Base-by-base conservation (phyloP, 53 echinoderm and acorn worm genomes). In the Hippasteria phrygiana region DNA sequence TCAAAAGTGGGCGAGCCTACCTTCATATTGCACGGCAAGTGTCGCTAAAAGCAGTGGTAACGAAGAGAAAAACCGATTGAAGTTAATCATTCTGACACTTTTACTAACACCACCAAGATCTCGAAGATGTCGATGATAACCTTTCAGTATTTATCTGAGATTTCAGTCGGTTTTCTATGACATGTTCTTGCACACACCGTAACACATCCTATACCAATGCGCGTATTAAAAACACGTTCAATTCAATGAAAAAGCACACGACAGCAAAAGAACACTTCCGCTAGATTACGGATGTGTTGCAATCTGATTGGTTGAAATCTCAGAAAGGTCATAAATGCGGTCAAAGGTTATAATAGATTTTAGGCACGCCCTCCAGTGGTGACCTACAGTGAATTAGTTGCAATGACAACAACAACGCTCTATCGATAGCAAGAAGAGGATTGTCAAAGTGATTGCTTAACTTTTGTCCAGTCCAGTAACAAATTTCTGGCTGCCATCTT, bases 31-130 rank as follows among this genome's bases (percentile, higher is more conserved):
- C 73, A 93, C 77, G 32, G 93, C 93, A 35, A 97, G 83, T 27
- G 95, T 97, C 12, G 95, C 95, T 71, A 97, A 78, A 51, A 97
- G 93, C 26, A 97, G 86, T 22, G 97, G 95, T 16, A 97, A 66
- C 4, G 95, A 97, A 2, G 91, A 89, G 69, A 93, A 88, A 79
- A 95, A 88, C 36, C 88, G 92, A 71, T 95, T 93, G 32, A 97
- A 86, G 75, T 97, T 97, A 40, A 93, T 86, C 90, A 97, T 93
- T 8, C 14, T 46, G 47, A 37, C 31, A n/a, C 51, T 24, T 66
- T 47, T 31, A 18, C 40, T 9, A 51, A 77, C 0, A 67, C 48
- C 17, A 34, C 54, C 24, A 43, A 24, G 63, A 33, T 62, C 32
- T 36, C 29, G 33, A 43, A 65, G 38, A 6, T 48, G 20, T 34